Base-by-base conservation (phyloP, 2,888 invertebrate species). In the Pheosia tremula region DNA sequence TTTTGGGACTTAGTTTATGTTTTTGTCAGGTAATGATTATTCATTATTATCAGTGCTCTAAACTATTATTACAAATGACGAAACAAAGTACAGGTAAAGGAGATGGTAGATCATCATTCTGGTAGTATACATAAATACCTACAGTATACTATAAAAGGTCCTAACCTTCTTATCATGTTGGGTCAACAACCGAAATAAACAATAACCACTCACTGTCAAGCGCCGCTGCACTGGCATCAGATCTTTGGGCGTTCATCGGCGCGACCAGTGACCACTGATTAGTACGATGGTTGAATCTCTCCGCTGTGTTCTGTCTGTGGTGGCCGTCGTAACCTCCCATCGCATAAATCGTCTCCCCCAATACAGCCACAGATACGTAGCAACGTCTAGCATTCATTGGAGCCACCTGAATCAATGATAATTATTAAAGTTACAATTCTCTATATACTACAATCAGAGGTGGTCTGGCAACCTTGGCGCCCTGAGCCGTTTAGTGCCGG, bases 251-350 rank as follows among this genome's bases (percentile, higher is more conserved):
- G 82, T 97, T 96, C 98, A 98, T 98, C 0, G 97, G 96, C 0
- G 97, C 96, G 24, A 98, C 96, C 69, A 97, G 91, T 0, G 97
- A 96, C 98, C 98, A 98, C 84, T 98, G 98, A 86, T 98, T 98
- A 24, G 96, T 96, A 62, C 94, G 94, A 53, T 96, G 96, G 86
- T 97, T 96, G 88, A 98, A 98, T 63, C 96, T 95, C 87, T 98
- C 98, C 0, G 97, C 98, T 0, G 97, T 97, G 81, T 96, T 97
- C 85, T 98, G 97, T 10, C 98, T 94, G 84, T 96, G 96, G 79
- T 97, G 96, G 0, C 98, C 98, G 83, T 98, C 97, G 83, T 96
- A 98, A 0, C 98, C 98, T 0, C 98, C 98, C 95, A 98, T 97
- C 0, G 98, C 98, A 85, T 97, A 98, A 71, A 98, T 96, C 49